Base-by-base conservation (phyloP, 2,113 vertebrate species). In the Stigmatopora argus region DNA sequence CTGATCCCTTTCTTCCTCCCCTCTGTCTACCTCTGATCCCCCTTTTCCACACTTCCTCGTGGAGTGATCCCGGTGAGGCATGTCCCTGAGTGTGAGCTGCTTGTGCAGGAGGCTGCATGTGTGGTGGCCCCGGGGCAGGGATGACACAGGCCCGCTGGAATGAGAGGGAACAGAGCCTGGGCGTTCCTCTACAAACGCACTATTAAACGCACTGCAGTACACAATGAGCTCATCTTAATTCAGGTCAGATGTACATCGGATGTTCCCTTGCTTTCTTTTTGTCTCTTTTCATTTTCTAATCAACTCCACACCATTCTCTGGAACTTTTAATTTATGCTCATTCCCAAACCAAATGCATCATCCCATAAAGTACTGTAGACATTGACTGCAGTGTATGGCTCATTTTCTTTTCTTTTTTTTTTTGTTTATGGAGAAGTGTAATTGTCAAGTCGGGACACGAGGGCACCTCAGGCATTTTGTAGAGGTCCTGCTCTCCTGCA, bases 211-310 rank as follows among this genome's bases (percentile, higher is more conserved):
- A 80, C 80, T 81, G 86, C 88, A 86, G 87, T 91, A 91, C 90
- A 92, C 90, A 92, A 92, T 92, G 91, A 92, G 90, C 87, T 92
- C 91, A 92, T 90, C 88, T 87, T 92, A 92, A 92, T 92, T 91
- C 90, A 91, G 90, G 83, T 92, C 91, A 92, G 91, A 92, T 92
- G 91, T 90, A 91, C 88, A 86, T 89, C 86, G 86, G 84, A 80
- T 83, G 68, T 80, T 83, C 45, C 74, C 64, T 66, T 51, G 62
- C 35, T 80, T 66, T 70, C 47, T 56, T 72, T 74, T 66, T 52
- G 61, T 46, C 64, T 62, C 44, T 65, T 56, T 63, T 44, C 67
- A 64, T 70, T 69, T 79, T 67, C 9, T 70, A 77, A 76, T 73
- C 82, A 55, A 82, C 81, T 69, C 57, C 65, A 68, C 45, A 63